Percentiles rank a stretch among this genome's conserved stretches.
phyloP scores from a whole-genome alignment of 2,888 invertebrate species.

The Papilio elwesi region DNA sequence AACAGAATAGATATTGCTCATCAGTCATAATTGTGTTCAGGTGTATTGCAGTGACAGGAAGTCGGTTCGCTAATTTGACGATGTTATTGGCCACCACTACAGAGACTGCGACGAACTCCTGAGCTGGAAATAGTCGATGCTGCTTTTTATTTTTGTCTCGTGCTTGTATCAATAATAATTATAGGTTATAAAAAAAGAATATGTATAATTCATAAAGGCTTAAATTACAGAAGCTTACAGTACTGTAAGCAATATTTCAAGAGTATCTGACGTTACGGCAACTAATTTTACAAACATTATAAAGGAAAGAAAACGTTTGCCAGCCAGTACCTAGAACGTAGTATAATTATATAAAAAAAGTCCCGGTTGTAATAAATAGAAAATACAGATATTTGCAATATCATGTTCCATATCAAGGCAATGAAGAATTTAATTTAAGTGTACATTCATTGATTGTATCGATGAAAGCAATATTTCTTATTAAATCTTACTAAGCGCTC shows the following conservation, averaged over 20 bases:
- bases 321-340: too few species aligned
- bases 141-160: background rate
- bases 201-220: too few species aligned
- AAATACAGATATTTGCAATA: background rate
- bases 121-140: slow-evolving; percentile 2
- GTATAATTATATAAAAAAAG: too few species aligned
- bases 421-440: background rate
- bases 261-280: too few species aligned
- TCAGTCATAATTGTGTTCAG: slow-evolving; percentile 3
- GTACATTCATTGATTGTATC: slow-evolving; percentile 34
- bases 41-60: slow-evolving; percentile 1
- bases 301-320: too few species aligned
- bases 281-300: too few species aligned
- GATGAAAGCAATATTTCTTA: slow-evolving; percentile 58
- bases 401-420: background rate
- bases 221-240: too few species aligned
- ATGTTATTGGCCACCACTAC: slow-evolving; percentile 15
- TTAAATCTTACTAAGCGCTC: slow-evolving; percentile 69
- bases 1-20: background rate
- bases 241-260: too few species aligned
- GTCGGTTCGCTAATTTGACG: slow-evolving; percentile 4
- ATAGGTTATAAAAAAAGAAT: background rate
- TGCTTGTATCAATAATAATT: background rate
- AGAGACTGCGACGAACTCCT: slow-evolving; percentile 5
- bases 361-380: too few species aligned